phyloP scores from a whole-genome alignment of 2,113 vertebrate genomes.

The Ahaetulla prasina region DNA sequence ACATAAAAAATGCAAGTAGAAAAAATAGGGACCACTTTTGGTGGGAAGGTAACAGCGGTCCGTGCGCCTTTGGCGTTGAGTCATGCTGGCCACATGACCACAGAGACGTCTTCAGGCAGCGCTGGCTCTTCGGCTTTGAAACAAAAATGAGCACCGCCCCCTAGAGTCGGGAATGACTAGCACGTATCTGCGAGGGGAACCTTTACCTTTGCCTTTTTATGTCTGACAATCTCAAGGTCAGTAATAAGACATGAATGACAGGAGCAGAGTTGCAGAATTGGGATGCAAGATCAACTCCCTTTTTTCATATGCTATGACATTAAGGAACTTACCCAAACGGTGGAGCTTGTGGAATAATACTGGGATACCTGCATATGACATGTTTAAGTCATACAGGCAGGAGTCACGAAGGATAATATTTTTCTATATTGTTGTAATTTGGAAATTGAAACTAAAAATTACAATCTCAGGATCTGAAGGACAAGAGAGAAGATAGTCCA shows the following conservation, averaged over 20 bases:
- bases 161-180: too few species aligned
- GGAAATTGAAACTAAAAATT: neutral
- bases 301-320: neutral
- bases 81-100: too few species aligned
- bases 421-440: neutral
- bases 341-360: neutral
- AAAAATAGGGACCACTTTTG: too few species aligned
- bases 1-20: too few species aligned
- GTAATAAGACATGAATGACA: neutral
- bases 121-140: too few species aligned
- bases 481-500: neutral
- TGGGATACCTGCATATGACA: neutral
- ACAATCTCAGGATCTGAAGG: neutral
- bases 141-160: too few species aligned
- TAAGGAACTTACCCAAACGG: neutral
- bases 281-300: neutral
- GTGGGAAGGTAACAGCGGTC: too few species aligned
- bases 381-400: neutral
- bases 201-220: too few species aligned
- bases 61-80: too few species aligned
- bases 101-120: too few species aligned
- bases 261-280: neutral
- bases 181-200: too few species aligned
- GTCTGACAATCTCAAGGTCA: neutral
- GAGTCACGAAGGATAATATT: neutral